Evolutionary conservation across 2,113 vertebrate genomes (phyloP), one percentile per base, ranked within the genome.

Genomic region (Etheostoma spectabile): DNA sequence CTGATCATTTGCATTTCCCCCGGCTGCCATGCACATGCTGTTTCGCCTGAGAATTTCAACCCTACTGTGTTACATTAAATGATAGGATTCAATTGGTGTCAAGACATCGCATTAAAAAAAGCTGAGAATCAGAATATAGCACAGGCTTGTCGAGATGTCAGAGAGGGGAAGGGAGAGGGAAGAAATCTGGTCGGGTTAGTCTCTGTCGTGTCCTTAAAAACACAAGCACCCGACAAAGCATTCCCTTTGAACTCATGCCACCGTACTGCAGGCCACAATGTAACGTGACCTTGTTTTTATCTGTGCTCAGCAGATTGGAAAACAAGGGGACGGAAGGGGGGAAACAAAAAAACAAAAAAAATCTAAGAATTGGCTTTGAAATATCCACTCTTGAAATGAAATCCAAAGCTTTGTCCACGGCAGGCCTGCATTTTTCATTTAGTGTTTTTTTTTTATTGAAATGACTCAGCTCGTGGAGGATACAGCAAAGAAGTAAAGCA

Each of bases 221-320:
- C 60, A 48, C 0, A 1, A 24, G 48, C 27, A 68, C 38, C 73
- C 35, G 49, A 55, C 59, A 8, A 60, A 79, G 65, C 0, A 0
- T 65, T 74, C 64, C 16, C 64, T 68, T 60, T 82, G 57, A 88
- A 68, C 79, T 18, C 1, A 0, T 57, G 80, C 86, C 91, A 86
- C 53, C 6, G 74, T 6, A 18, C 66, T 79, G 72, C 74, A 57
- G 62, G 86, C 66, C 73, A 72, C 83, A n/a, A 83, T 63, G 52
- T 42, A 21, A 77, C 57, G 8, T 63, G 66, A 90, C 83, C 88
- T 82, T 82, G 86, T 81, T 90, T 86, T 83, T 84, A 87, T 84
- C 81, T 74, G 64, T 67, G 56, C 81, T 90, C 84, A 87, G 86
- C 89, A 90, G 73, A 85, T 60, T 60, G 60, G 61, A 84, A 89